Conservation (phyloP, 2,797 vertebrate genomes). For the Selene dorsalis region DNA sequence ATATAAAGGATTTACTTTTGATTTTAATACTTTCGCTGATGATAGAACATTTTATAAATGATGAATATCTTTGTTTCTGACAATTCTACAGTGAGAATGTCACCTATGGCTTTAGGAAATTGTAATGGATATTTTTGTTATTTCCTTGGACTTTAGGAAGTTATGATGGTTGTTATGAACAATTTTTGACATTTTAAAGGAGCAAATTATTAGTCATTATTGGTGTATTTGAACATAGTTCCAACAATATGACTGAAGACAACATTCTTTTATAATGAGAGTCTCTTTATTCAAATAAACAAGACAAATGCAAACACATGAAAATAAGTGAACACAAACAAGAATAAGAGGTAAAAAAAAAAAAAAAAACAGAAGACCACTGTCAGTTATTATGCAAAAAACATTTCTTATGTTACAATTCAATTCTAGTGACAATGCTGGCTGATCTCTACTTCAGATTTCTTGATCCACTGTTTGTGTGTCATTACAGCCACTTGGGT, state of each 20-base stretch:
- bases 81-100: background rate
- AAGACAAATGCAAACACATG: constrained; percentile 52
- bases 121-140: too few species aligned
- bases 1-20: too few species aligned
- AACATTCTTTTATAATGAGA: constrained; percentile 17
- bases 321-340: constrained; percentile 44
- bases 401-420: constrained; percentile 43
- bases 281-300: constrained; percentile 63
- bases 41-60: background rate
- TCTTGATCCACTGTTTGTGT: constrained; percentile 73
- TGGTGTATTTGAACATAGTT: background rate
- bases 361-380: background rate
- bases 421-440: constrained; percentile 14
- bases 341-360: constrained; percentile 37
- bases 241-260: background rate
- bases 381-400: constrained; percentile 43
- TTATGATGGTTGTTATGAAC: too few species aligned
- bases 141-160: too few species aligned
- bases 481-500: constrained; percentile 74
- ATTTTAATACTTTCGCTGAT: too few species aligned
- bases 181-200: background rate
- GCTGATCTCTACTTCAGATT: constrained; percentile 71
- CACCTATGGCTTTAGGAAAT: background rate
- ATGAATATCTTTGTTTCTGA: background rate
- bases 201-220: background rate